phyloP scores from a whole-genome alignment of 2,113 vertebrate genomes.

The Microtus oregoni region DNA sequence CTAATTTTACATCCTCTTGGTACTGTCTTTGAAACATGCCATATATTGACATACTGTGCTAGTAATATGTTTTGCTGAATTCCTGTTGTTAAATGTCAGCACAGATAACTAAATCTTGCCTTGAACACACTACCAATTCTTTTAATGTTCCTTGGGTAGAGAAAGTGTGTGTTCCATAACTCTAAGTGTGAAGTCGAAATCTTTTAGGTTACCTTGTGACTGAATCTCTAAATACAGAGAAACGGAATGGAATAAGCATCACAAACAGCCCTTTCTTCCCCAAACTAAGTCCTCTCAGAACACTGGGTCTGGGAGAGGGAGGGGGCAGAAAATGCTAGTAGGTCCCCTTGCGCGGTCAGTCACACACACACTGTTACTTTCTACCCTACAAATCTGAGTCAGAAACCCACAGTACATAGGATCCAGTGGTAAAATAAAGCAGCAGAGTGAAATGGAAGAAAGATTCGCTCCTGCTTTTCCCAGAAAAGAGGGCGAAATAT shows the following conservation, averaged over 20 bases:
- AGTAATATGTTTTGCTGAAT: constrained; percentile 12
- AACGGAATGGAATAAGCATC: neutral
- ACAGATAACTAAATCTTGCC: neutral
- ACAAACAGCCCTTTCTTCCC: neutral
- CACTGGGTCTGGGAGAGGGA: neutral
- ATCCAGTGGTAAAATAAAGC: neutral
- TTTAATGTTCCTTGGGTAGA: neutral
- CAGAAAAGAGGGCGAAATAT: neutral
- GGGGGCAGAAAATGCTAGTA: neutral
- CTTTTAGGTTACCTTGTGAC: neutral
- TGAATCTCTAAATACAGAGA: neutral
- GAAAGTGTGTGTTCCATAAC: neutral
- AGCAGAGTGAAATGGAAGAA: constrained; percentile 6
- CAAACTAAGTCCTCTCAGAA: neutral
- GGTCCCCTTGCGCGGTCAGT: neutral
- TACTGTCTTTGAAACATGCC: neutral
- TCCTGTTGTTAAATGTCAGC: constrained; percentile 9
- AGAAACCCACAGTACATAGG: neutral
- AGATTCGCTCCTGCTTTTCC: neutral
- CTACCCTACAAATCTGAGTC: neutral
- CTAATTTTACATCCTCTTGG: neutral
- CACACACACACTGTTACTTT: neutral
- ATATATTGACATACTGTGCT: constrained; percentile 21
- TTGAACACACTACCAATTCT: neutral
- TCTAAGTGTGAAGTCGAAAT: constrained; percentile 1